Evolutionary conservation across 2,797 vertebrate genomes (phyloP).

Genomic region (Pitangus sulphuratus): DNA sequence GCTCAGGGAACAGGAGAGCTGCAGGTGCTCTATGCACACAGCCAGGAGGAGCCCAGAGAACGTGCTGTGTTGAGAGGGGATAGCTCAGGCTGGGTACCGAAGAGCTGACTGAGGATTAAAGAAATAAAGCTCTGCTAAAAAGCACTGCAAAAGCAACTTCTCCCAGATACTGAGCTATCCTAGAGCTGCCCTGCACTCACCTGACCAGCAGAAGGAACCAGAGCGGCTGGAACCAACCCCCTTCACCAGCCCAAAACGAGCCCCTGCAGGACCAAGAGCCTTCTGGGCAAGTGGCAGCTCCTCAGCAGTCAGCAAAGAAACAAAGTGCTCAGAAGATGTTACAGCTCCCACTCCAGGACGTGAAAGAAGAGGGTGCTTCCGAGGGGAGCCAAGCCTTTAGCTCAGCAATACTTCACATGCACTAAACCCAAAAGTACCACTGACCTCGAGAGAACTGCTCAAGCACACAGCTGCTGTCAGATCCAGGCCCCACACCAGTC

Average conservation of each 20-base stretch:
- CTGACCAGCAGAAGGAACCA: neutral
- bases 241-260: neutral
- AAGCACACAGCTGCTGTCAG: neutral
- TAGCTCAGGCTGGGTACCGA: neutral
- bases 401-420: neutral
- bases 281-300: neutral
- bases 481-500: neutral
- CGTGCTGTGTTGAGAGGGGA: rapidly evolving
- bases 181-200: neutral
- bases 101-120: neutral
- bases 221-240: neutral
- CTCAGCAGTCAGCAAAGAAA: neutral
- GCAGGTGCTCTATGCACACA: neutral
- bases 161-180: neutral
- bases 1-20: neutral
- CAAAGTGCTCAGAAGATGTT: neutral
- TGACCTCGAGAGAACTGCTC: neutral
- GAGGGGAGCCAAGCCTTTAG: neutral
- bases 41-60: rapidly evolving
- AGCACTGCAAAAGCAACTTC: neutral
- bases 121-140: neutral
- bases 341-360: neutral
- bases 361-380: neutral
- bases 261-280: neutral
- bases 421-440: neutral